Evolutionary conservation across 2,888 invertebrate species (phyloP).

Genomic region (Andrena minutula): DNA sequence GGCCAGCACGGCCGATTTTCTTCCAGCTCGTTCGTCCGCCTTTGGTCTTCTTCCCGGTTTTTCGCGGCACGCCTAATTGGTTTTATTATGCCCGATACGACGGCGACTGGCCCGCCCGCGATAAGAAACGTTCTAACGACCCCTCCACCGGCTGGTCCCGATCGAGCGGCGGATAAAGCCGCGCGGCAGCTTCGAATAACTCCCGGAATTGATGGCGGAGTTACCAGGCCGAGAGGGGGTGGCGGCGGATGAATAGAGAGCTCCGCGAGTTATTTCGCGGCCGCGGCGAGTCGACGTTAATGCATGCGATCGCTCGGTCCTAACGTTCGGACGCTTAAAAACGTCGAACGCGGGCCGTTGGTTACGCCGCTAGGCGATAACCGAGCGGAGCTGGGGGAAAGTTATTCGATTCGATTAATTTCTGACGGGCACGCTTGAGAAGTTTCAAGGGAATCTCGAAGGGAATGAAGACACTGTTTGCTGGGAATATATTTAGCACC

Average conservation of each 20-base stretch:
- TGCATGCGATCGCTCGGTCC: conserved; percentile 41
- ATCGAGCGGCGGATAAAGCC: conserved; percentile 34
- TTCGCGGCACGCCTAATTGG: conserved; percentile 79
- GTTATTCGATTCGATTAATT: conserved; percentile 13
- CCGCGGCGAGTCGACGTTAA: conserved; percentile 44
- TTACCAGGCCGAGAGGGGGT: conserved; percentile 21
- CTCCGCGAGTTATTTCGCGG: conserved; percentile 53
- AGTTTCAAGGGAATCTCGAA: too few relatives aligned
- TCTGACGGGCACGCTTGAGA: too few relatives aligned
- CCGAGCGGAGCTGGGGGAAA: not conserved
- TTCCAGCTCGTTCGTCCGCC: conserved; percentile 62
- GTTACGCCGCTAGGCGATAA: not conserved
- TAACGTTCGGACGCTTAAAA: conserved; percentile 19
- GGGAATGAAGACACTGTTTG: too few relatives aligned
- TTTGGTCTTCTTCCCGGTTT: conserved; percentile 55
- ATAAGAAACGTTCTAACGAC: conserved; percentile 66
- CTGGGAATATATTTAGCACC: too few relatives aligned
- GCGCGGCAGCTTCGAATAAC: conserved; percentile 44
- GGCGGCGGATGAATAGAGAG: conserved; percentile 48
- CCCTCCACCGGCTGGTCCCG: conserved; percentile 23
- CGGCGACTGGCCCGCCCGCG: conserved; percentile 60
- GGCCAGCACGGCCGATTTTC: conserved; percentile 82
- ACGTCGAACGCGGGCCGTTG: not conserved
- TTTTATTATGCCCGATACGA: conserved; percentile 77
- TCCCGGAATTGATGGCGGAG: conserved; percentile 53